These are phyloP conservation scores for Silurus meridionalis DNA, from an alignment of 2,113 vertebrate genomes.

Conservation along the genomic window DNA sequence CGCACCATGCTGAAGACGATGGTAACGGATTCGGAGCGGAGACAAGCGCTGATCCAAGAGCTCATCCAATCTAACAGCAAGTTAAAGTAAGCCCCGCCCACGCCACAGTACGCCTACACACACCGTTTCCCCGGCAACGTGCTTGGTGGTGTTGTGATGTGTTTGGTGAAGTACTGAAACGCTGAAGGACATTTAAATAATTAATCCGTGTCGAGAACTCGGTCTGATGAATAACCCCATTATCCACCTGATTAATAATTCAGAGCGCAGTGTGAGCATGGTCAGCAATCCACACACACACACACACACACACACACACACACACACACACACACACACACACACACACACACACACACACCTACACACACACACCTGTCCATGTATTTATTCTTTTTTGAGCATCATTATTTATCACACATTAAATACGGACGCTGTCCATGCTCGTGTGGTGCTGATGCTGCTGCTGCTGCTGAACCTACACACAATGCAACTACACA, in stretches of 20 bases:
- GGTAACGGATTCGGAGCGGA: slow-evolving; percentile 78
- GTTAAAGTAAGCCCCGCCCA: slow-evolving; percentile 75
- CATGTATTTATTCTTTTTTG: background rate
- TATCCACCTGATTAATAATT: slow-evolving; percentile 56
- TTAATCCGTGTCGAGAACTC: background rate
- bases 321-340: background rate
- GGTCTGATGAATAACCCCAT: background rate
- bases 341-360: slow-evolving; percentile 1
- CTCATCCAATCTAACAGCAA: slow-evolving; percentile 80
- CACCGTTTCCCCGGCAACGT: background rate
- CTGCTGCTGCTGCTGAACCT: too few relatives aligned
- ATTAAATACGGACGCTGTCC: too few relatives aligned
- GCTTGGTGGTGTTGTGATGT: background rate
- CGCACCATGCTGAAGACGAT: slow-evolving; percentile 75
- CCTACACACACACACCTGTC: background rate
- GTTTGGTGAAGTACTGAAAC: too few relatives aligned
- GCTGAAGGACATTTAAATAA: background rate
- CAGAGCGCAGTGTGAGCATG: slow-evolving; percentile 16
- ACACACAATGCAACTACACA: too few relatives aligned
- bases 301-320: background rate
- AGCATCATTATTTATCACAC: background rate
- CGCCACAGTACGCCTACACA: background rate
- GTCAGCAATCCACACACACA: background rate
- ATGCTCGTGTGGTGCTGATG: too few relatives aligned
- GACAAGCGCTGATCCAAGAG: slow-evolving; percentile 80